phyloP scores from a whole-genome alignment of 1,140 invertebrate species.

The Drosophila nikananu region DNA sequence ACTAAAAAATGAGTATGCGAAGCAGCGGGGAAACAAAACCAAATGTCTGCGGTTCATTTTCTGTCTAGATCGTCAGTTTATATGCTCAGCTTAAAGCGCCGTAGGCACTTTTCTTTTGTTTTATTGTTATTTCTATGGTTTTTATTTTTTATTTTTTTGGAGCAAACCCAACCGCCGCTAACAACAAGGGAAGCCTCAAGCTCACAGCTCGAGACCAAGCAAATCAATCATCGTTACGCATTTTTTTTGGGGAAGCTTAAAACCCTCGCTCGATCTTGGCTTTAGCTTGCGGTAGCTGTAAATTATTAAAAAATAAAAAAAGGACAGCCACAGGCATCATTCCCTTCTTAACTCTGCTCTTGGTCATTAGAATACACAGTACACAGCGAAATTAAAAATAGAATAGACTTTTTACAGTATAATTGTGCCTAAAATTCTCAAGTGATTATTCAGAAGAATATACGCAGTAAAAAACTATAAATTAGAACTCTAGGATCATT shows the following conservation, averaged over 20 bases:
- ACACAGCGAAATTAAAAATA: background rate
- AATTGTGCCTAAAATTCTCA: background rate
- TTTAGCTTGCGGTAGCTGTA: constrained; percentile 31
- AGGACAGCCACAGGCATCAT: constrained; percentile 4
- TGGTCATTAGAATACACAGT: constrained; percentile 4
- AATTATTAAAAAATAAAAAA: constrained; percentile 5
- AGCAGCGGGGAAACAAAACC: constrained; percentile 26
- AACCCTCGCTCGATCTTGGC: constrained; percentile 3
- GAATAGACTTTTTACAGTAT: too few relatives aligned
- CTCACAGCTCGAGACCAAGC: constrained; percentile 30
- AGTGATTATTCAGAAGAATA: background rate
- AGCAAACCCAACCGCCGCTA: constrained; percentile 27
- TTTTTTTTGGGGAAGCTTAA: constrained; percentile 33
- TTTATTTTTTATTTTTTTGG: constrained; percentile 21
- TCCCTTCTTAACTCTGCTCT: too few relatives aligned
- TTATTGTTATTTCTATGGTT: constrained; percentile 56
- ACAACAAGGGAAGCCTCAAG: constrained; percentile 21
- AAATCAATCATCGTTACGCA: constrained; percentile 80
- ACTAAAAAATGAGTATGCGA: constrained; percentile 16
- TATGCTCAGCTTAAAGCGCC: constrained; percentile 48
- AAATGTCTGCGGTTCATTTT: constrained; percentile 76
- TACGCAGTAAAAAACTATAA: background rate
- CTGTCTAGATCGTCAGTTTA: constrained; percentile 79
- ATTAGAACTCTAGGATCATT: background rate
- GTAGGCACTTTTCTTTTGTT: constrained; percentile 71